Evolutionary conservation across 1,140 invertebrate genomes (phyloP).

Genomic region (Rhopalosiphum maidis): DNA sequence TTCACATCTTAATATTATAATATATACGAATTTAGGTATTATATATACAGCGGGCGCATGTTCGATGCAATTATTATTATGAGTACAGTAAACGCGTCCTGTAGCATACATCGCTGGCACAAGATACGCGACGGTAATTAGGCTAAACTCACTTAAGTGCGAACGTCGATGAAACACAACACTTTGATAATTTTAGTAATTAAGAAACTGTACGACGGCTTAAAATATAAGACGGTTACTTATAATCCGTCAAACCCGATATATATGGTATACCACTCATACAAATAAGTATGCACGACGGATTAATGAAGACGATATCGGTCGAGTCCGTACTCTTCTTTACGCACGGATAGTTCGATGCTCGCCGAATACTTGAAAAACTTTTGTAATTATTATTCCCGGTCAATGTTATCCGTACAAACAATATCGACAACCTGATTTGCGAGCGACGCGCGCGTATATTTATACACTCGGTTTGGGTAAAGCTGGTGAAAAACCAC

Average conservation of each 20-base stretch:
- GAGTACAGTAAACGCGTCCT: background rate
- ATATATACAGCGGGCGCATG: background rate
- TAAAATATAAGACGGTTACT: background rate
- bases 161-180: background rate
- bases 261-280: background rate
- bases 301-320: background rate
- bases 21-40: background rate
- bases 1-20: background rate
- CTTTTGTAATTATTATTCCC: constrained; percentile 15
- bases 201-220: background rate
- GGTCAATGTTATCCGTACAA: background rate
- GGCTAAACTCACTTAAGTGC: background rate
- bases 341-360: background rate
- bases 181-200: background rate
- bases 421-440: background rate
- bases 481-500: no score
- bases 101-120: background rate
- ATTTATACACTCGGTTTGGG: no score
- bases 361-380: background rate
- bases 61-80: background rate
- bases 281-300: no score
- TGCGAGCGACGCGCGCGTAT: background rate
- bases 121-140: background rate
- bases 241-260: background rate
- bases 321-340: background rate